Percentiles rank a stretch among this genome's conserved stretches.
These are phyloP conservation scores for Petrolisthes manimaculis DNA, from an alignment of 2,888 invertebrate species.

Conservation along the genomic window DNA sequence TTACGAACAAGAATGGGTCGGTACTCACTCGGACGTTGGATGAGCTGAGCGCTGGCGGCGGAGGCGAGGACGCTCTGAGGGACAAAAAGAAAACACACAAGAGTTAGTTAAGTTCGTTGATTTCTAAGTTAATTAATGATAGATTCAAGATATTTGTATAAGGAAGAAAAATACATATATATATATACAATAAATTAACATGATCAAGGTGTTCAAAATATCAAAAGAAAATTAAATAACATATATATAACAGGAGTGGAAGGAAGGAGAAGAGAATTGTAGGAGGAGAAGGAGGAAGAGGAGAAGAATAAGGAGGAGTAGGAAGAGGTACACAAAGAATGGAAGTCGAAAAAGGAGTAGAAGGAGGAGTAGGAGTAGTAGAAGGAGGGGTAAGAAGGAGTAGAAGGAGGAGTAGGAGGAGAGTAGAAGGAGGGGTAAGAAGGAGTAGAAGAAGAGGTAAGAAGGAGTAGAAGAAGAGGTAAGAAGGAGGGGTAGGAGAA, in stretches of 20 bases:
- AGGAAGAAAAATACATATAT: background rate
- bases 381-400: too few species aligned
- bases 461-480: too few species aligned
- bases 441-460: too few species aligned
- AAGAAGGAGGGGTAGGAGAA: too few species aligned
- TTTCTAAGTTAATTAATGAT: background rate
- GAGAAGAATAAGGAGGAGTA: too few species aligned
- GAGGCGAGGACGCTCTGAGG: slow-evolving; percentile 40
- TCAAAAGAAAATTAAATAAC: background rate
- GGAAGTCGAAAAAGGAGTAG: too few species aligned
- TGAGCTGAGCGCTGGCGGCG: slow-evolving; percentile 46
- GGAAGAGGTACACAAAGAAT: too few species aligned
- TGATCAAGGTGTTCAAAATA: background rate
- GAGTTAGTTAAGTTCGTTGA: background rate
- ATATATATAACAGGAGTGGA: background rate
- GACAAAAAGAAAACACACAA: slow-evolving; percentile 8
- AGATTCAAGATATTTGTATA: background rate
- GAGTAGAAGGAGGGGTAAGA: too few species aligned
- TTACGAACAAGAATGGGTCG: background rate
- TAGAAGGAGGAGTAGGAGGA: too few species aligned
- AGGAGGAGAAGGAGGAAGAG: too few species aligned
- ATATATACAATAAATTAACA: background rate
- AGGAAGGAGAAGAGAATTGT: background rate
- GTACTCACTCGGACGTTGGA: slow-evolving; percentile 46
- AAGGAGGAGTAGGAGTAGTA: too few species aligned